Base-by-base conservation (phyloP, 2,113 vertebrate genomes). In the Neomonachus schauinslandi region DNA sequence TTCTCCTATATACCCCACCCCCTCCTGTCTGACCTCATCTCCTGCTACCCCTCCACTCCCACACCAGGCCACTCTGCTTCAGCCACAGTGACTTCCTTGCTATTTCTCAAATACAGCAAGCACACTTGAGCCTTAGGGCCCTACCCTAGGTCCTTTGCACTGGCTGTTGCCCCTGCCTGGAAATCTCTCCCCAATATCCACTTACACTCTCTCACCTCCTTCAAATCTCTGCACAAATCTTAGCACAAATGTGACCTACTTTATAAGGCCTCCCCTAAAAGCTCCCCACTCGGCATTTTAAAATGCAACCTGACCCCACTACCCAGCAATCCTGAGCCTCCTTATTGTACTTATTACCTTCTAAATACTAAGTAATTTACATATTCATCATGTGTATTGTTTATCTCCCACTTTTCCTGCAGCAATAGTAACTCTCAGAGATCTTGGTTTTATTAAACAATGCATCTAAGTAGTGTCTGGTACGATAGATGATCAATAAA, bases 381-480 rank as follows among this genome's bases (percentile, higher is more conserved):
- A 72, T 42, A 85, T 26, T 79, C 55, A 42, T 94, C 65, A 87
- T 42, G 36, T 63, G 90, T 82, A 89, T 39, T 84, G 46, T 82
- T 89, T 86, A 18, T 42, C 33, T 49, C 28, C 24, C 53, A 89
- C 71, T 69, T 77, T 36, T 46, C 42, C 65, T 36, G 57, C 16
- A 55, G 61, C 65, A 94, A 98, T 61, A 46, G 51, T 79, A 94
- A 79, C 46, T 86, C 79, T 42, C 39, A 82, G 74, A 91, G 57
- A 86, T 61, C 59, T 87, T n/a, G 31, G 55, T 82, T 86, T 82
- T 86, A 91, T 53, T 94, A 91, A 76, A 92, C 59, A 89, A 94
- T 80, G 51, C 26, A 77, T 33, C 67, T 63, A 36, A 87, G 59
- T 77, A 89, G 22, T 46, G 21, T 69, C 39, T 84, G 51, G 46